phyloP scores from a whole-genome alignment of 2,113 vertebrate species.

The Pardalotus punctatus region DNA sequence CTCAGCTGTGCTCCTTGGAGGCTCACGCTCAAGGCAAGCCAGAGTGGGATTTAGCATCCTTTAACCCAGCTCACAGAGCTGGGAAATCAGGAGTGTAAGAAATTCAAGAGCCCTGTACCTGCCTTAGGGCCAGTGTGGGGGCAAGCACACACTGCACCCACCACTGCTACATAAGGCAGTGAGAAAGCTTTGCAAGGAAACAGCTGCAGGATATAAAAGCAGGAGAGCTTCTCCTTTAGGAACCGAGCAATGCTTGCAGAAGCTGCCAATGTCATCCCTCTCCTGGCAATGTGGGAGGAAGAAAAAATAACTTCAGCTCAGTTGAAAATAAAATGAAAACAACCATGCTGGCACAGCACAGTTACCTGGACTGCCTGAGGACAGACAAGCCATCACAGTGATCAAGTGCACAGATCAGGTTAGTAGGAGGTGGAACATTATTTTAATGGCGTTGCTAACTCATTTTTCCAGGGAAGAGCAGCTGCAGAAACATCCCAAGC shows the following conservation, averaged over 20 bases:
- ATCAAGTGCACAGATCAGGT: background rate
- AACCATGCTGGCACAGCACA: fast-evolving
- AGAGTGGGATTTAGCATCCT: background rate
- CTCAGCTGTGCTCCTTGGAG: background rate
- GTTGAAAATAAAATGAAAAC: background rate
- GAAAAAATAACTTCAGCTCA: background rate
- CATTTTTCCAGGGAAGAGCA: background rate
- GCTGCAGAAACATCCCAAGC: background rate
- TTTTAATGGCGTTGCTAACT: background rate
- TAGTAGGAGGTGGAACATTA: background rate
- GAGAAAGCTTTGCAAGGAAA: background rate
- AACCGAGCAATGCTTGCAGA: fast-evolving
- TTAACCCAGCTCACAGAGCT: background rate
- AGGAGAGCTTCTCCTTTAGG: background rate
- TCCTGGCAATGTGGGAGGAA: background rate
- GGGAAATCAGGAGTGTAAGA: background rate
- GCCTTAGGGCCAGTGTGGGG: fast-evolving
- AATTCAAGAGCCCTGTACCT: background rate
- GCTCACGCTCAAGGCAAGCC: fast-evolving
- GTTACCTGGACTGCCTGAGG: background rate
- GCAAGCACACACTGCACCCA: background rate
- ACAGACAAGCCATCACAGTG: background rate
- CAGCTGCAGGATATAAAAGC: background rate
- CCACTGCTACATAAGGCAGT: no score
- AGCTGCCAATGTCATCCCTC: background rate